Percentiles rank a stretch among this genome's conserved stretches.
phyloP scores from a whole-genome alignment of 2,888 invertebrate genomes.

The Blastobasis adustella region DNA sequence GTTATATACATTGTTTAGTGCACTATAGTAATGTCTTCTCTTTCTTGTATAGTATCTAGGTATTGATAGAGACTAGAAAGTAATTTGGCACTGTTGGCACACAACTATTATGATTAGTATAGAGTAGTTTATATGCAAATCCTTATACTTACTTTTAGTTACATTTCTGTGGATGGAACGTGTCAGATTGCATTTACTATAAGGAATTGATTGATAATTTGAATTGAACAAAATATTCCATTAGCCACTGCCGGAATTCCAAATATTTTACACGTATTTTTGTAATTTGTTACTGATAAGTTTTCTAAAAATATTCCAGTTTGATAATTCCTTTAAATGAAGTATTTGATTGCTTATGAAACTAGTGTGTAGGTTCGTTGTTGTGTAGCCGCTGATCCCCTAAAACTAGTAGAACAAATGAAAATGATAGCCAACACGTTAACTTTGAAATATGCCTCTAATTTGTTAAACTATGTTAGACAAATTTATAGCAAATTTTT shows the following conservation, averaged over 20 bases:
- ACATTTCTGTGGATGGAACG: slow-evolving; percentile 5
- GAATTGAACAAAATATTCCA: slow-evolving; percentile 30
- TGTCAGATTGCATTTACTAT: slow-evolving; percentile 34
- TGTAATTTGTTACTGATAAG: slow-evolving; percentile 22
- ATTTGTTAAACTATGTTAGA: slow-evolving; percentile 33
- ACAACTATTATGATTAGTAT: slow-evolving; percentile 22
- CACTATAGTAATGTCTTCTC: slow-evolving; percentile 31
- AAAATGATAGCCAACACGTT: too few species aligned
- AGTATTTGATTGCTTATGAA: slow-evolving; percentile 7
- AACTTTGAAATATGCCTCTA: neutral
- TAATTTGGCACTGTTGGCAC: slow-evolving; percentile 57
- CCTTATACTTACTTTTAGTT: slow-evolving; percentile 16
- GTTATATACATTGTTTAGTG: slow-evolving; percentile 30
- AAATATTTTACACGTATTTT: slow-evolving; percentile 41
- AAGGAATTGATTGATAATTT: slow-evolving; percentile 40
- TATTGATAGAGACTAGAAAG: slow-evolving; percentile 24
- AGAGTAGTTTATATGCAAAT: slow-evolving; percentile 10
- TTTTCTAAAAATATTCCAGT: slow-evolving; percentile 31
- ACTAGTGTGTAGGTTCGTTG: neutral
- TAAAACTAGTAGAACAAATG: too few species aligned
- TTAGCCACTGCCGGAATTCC: slow-evolving; percentile 42
- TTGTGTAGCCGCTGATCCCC: too few species aligned
- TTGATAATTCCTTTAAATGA: slow-evolving; percentile 26
- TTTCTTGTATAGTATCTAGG: slow-evolving; percentile 32
- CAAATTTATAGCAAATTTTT: slow-evolving; percentile 38